phyloP scores from a whole-genome alignment of 2,113 vertebrate species.

The Neolamprologus devosi region DNA sequence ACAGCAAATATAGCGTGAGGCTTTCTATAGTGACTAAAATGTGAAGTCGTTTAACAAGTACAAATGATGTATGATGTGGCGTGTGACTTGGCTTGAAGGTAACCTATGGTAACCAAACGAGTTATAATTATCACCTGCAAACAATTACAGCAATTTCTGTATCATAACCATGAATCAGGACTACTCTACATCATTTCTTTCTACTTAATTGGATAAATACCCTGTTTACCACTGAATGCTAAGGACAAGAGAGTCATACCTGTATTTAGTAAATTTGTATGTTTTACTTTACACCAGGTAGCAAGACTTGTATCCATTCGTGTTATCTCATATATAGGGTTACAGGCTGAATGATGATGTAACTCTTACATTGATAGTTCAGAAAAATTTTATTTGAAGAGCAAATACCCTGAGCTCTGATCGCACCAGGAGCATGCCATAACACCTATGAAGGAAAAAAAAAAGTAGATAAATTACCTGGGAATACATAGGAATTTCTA shows the following conservation, averaged over 20 bases:
- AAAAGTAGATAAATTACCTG: accelerated
- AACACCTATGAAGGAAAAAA: accelerated
- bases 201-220: not conserved
- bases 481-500: not conserved
- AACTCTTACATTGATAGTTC: not conserved
- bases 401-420: not conserved
- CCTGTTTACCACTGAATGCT: not conserved
- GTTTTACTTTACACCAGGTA: not conserved
- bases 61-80: not conserved
- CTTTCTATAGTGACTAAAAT: not conserved
- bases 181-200: not conserved
- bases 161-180: not conserved
- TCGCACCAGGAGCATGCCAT: not conserved
- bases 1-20: not conserved
- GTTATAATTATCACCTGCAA: not conserved
- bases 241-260: not conserved
- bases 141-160: not conserved
- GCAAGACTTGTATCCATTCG: not conserved
- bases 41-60: not conserved
- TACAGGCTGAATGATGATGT: not conserved
- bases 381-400: not conserved
- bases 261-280: not conserved
- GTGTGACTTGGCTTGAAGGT: not conserved
- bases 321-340: not conserved
- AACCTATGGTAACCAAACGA: not conserved